Conservation (phyloP, 2,888 invertebrate species). For the Drosophila kuntzei region DNA sequence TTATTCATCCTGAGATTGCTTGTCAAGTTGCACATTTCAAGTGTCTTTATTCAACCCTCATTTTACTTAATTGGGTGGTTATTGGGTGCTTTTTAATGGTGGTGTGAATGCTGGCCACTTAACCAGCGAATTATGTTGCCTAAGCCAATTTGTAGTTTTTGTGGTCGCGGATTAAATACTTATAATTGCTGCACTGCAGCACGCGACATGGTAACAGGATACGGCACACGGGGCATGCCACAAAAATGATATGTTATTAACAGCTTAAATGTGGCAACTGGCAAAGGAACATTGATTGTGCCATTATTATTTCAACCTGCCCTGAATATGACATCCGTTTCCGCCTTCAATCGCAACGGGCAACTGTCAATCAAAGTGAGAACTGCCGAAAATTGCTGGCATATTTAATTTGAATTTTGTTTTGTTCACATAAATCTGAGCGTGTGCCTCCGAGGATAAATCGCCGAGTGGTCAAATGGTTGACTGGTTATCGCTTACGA, state of each 20-base stretch:
- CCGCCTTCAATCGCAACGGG: constrained; percentile 51
- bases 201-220: constrained; percentile 73
- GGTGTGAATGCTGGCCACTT: constrained; percentile 61
- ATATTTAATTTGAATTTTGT: constrained; percentile 62
- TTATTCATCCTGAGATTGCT: not conserved
- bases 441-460: constrained; percentile 25
- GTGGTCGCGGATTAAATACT: constrained; percentile 81
- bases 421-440: constrained; percentile 24
- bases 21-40: no score
- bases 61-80: not conserved
- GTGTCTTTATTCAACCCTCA: constrained; percentile 36
- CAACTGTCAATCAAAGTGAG: constrained; percentile 70
- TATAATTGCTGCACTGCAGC: constrained; percentile 71
- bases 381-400: constrained; percentile 6
- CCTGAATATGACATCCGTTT: constrained; percentile 65
- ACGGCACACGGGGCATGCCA: constrained; percentile 48
- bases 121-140: constrained; percentile 40
- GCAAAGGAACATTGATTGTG: constrained; percentile 17
- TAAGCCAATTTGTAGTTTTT: constrained; percentile 73
- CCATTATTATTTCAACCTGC: constrained; percentile 59
- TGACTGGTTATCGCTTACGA: constrained; percentile 35
- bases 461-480: not conserved
- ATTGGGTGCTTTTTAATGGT: constrained; percentile 13
- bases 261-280: constrained; percentile 58
- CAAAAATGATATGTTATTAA: constrained; percentile 72